Evolutionary conservation across 2,113 vertebrate genomes (phyloP).

Genomic region (Thermophis baileyi): DNA sequence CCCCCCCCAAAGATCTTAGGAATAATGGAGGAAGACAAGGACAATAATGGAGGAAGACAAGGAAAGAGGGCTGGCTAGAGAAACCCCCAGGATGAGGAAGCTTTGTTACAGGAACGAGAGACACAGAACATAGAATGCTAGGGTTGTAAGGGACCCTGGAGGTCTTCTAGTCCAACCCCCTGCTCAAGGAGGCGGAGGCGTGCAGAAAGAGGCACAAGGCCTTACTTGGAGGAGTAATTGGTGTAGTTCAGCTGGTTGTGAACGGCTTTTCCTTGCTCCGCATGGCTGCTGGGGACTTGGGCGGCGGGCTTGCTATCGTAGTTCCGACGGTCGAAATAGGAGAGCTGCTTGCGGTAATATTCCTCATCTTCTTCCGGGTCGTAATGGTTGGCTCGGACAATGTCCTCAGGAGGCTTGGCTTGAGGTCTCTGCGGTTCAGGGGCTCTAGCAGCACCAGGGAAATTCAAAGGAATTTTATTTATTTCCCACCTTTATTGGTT

Average conservation of each 20-base stretch:
- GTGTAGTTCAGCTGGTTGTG: constrained; percentile 83
- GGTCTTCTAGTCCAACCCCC: neutral
- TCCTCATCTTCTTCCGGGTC: constrained; percentile 95
- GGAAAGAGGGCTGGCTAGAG: neutral
- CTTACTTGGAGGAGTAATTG: constrained; percentile 83
- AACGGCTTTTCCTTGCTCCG: constrained; percentile 80
- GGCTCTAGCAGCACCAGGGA: constrained; percentile 64
- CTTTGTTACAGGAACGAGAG: neutral
- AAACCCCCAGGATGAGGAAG: neutral
- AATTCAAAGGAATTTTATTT: neutral
- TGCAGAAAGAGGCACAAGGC: neutral
- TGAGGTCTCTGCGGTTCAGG: constrained; percentile 96
- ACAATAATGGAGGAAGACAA: neutral
- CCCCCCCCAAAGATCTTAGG: neutral
- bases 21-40: neutral
- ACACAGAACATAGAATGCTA: neutral
- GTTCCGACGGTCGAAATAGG: constrained; percentile 91
- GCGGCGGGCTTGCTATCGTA: constrained; percentile 86
- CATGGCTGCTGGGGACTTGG: constrained; percentile 76
- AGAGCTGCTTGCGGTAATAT: constrained; percentile 94
- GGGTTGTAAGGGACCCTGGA: too few species aligned
- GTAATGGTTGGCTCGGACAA: constrained; percentile 87
- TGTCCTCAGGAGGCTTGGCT: constrained; percentile 81
- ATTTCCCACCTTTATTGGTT: neutral
- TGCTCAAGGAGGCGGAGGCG: neutral